Base-by-base conservation (phyloP, 2,888 invertebrate species). In the Drosophila austrosaltans region DNA sequence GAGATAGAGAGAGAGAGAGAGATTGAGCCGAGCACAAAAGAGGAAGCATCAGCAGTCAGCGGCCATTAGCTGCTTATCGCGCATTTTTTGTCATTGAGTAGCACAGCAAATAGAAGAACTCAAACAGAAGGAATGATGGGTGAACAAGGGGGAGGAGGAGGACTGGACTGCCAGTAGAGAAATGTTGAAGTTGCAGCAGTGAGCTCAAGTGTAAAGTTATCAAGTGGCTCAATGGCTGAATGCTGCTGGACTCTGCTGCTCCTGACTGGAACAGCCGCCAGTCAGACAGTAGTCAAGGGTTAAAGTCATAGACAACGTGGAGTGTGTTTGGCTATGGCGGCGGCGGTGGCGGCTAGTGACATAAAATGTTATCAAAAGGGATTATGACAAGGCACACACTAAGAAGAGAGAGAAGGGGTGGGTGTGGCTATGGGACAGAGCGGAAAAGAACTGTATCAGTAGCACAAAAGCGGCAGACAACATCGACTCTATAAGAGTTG, bases 301-400 rank as follows among this genome's bases (percentile, higher is more conserved):
- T 83, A 87, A 87, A 82, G 87, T 66, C 83, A 82, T 81, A 80
- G 83, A 78, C 80, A 82, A 75, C 84, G 78, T 87, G 74, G 75
- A 87, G 84, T 87, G 87, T 84, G 83, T 87, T 84, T 84, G 83
- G 87, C 78, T 69, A 70, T 78, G 83, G 22, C 48, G 22, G 8
- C 8, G 48, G 48, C 48, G 48, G 87, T 20, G 48, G 48, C 48
- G 48, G 87, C 84, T 78, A 78, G 86, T 81, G 84, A 87, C 87
- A 85, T 81, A 74, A 87, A 85, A 87, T 85, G 87, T 87, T 85
- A 85, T 85, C 85, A 87, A 81, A 86, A 87, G 81, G 85, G 86
- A 85, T 85, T 85, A 85, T 85, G 88, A 85, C 81, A 87, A 78
- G 83, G 75, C 48, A 22, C 22, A 48, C 40, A 40, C 40, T 71